phyloP scores from a whole-genome alignment of 2,113 vertebrate species.

The Oceanites oceanicus region DNA sequence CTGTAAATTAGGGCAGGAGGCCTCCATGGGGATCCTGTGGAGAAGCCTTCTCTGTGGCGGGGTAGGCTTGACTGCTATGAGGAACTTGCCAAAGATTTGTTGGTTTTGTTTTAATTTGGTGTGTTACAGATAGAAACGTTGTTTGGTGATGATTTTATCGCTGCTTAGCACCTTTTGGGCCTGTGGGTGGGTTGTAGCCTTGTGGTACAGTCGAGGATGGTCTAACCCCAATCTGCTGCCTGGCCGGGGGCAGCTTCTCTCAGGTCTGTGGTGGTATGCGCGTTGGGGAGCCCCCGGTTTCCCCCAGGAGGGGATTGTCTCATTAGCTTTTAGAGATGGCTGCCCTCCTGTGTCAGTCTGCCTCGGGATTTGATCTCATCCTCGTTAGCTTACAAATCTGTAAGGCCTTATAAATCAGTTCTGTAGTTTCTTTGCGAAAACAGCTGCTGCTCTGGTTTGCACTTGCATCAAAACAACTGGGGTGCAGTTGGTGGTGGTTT shows the following conservation, averaged over 20 bases:
- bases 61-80: neutral
- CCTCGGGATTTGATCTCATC: neutral
- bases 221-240: neutral
- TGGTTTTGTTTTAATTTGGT: neutral
- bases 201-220: neutral
- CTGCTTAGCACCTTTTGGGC: neutral
- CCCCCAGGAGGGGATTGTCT: accelerated
- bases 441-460: neutral
- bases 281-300: neutral
- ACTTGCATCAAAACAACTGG: neutral
- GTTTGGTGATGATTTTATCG: neutral
- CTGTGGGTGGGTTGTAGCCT: neutral
- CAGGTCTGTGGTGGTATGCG: accelerated
- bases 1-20: constrained; percentile 62
- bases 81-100: neutral
- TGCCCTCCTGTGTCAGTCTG: neutral
- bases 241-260: neutral
- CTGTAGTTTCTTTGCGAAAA: neutral
- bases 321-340: neutral
- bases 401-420: neutral
- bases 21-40: constrained; percentile 44
- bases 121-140: accelerated
- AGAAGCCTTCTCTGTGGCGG: neutral
- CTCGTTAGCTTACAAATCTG: neutral
- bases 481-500: neutral